Evolutionary conservation across 2,113 vertebrate genomes (phyloP).

Genomic region (Centrocercus urophasianus): DNA sequence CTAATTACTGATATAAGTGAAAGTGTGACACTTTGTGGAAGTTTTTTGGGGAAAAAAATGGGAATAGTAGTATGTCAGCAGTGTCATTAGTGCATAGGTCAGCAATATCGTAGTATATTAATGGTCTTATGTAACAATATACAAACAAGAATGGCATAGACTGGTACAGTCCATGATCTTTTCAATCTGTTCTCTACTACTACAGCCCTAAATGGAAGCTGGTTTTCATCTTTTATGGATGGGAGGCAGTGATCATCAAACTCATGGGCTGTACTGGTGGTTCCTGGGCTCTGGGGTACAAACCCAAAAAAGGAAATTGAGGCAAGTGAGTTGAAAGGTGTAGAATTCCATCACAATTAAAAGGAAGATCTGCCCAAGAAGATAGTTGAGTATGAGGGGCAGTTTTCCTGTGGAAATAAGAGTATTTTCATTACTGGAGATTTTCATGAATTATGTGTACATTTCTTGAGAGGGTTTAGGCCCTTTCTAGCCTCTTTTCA

Average conservation of each 20-base stretch:
- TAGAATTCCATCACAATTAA: not conserved
- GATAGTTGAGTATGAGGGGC: not conserved
- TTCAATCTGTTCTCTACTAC: not conserved
- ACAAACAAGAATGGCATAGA: not conserved
- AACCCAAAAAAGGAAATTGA: not conserved
- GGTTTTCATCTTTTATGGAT: not conserved
- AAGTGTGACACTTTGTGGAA: not conserved
- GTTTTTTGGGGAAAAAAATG: not conserved
- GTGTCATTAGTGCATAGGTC: not conserved
- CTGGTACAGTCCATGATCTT: not conserved
- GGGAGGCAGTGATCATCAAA: not conserved
- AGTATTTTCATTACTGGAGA: not conserved
- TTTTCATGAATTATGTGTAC: not conserved
- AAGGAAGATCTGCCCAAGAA: not conserved
- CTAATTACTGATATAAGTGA: not conserved
- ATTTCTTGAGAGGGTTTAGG: not conserved
- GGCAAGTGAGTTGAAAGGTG: not conserved
- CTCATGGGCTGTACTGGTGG: not conserved
- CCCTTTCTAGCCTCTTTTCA: not conserved
- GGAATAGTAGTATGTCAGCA: not conserved
- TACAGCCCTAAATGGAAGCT: not conserved
- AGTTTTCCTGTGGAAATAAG: not conserved
- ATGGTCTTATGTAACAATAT: accelerated
- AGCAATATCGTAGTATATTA: not conserved
- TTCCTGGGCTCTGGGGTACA: not conserved